phyloP scores from a whole-genome alignment of 1,140 invertebrate genomes.

The Tetramorium parvispinum region DNA sequence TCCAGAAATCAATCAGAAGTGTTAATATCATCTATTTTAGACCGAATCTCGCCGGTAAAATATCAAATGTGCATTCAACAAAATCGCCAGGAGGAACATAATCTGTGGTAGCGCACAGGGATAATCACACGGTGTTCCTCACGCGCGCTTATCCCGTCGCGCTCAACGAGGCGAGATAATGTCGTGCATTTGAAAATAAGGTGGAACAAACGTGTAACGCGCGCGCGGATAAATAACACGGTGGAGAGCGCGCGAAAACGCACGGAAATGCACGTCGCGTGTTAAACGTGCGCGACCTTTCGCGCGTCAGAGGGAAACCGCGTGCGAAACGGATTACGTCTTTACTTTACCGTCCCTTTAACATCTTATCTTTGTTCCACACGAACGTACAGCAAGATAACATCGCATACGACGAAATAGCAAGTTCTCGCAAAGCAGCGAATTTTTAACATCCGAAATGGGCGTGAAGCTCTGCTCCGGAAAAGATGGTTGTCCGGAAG shows the following conservation, averaged over 20 bases:
- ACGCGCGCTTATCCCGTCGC: constrained; percentile 15
- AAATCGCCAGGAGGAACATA: constrained; percentile 28
- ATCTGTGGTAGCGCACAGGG: constrained; percentile 23
- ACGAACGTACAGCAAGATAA: neutral
- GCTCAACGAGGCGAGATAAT: constrained; percentile 57
- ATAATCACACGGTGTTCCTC: constrained; percentile 32
- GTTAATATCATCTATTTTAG: constrained; percentile 15
- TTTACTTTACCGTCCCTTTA: neutral
- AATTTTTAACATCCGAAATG: neutral
- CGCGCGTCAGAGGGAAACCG: neutral
- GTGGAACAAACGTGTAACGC: constrained; percentile 11
- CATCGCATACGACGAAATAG: neutral
- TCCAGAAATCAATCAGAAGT: neutral
- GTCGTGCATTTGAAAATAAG: constrained; percentile 57
- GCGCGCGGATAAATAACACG: constrained; percentile 41
- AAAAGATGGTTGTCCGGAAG: no score
- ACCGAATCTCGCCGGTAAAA: constrained; percentile 15
- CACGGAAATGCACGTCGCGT: constrained; percentile 24
- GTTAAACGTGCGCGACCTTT: constrained; percentile 32
- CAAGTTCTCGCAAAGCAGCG: neutral
- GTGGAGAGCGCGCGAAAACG: constrained; percentile 15
- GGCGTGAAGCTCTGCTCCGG: neutral
- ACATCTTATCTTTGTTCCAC: neutral
- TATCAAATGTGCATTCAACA: constrained; percentile 11
- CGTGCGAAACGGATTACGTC: constrained; percentile 29